Base-by-base conservation (phyloP, 2,113 vertebrate genomes). In the Craseonycteris thonglongyai region DNA sequence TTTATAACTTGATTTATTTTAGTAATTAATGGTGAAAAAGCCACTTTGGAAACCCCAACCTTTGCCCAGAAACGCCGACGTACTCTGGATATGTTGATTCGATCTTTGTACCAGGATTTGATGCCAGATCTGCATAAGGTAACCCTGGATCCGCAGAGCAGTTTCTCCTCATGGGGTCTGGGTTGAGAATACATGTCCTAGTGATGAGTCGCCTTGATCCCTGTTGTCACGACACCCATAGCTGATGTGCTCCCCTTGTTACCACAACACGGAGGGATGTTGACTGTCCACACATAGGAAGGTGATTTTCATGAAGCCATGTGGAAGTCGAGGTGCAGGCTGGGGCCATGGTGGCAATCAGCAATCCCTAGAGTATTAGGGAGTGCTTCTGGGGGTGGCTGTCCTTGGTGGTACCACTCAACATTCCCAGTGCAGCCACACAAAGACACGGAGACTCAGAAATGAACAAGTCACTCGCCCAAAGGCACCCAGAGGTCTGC, bases 1-100 rank as follows among this genome's bases (percentile, higher is more conserved):
- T 95, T 95, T 97, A 58, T 42, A 66, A 87, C 71, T 92, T 45
- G 12, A 90, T 81, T 95, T 97, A 7, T 95, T 95, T 45, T 96
- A 99, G 99, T 99, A 98, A 99, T 99, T 98, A 99, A 99, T 84
- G 99, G 99, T 97, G 99, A 99, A 98, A 99, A 99, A 98, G 99
- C 99, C 98, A 99, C 99, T 93, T 98, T 99, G 98, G 99, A 99
- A 98, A 99, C 99, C 3, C 99, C 99, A 22, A 99, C 99, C 0
- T 99, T 99, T 98, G 99, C 99, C 98, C 99, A 99, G 98, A 99
- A 99, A 97, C 99, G 99, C 33, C 99, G 99, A 33, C 98, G 99
- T 78, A 99, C 99, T 28, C 98, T 99, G 14, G 99, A 99, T 97
- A 99, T 99, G 99, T 97, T 99, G 97, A 99, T 99, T 96, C 99